These are phyloP conservation scores for Condylura cristata DNA, from an alignment of 2,113 vertebrate genomes.

Conservation along the genomic window DNA sequence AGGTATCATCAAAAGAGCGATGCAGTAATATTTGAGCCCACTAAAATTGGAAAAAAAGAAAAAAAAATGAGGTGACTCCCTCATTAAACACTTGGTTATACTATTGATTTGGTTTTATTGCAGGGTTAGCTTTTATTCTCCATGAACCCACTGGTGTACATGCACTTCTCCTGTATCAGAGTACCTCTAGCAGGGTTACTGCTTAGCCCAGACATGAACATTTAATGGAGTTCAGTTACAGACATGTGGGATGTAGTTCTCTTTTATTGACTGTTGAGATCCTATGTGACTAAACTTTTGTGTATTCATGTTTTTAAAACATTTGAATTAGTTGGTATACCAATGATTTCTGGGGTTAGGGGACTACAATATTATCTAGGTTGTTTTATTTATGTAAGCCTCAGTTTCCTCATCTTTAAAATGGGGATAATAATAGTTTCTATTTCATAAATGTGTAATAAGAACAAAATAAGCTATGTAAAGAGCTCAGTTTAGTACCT, in stretches of 20 bases:
- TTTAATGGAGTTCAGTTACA: not conserved
- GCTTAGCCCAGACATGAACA: not conserved
- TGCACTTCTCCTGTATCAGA: not conserved
- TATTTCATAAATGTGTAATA: not conserved
- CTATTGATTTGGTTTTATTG: not conserved
- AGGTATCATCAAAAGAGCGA: not conserved
- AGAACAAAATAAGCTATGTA: not conserved
- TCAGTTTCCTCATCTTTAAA: constrained; percentile 76
- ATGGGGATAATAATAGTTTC: constrained; percentile 74
- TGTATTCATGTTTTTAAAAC: constrained; percentile 60
- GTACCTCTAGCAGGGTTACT: not conserved
- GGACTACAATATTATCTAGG: not conserved
- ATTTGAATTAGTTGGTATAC: constrained; percentile 39
- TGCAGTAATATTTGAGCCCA: not conserved
- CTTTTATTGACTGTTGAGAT: constrained; percentile 36
- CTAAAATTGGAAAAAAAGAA: not conserved
- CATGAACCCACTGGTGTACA: not conserved
- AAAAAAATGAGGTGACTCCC: not conserved
- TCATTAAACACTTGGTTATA: not conserved
- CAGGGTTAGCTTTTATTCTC: not conserved
- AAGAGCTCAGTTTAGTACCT: not conserved
- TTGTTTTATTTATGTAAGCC: constrained; percentile 12
- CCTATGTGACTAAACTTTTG: constrained; percentile 25
- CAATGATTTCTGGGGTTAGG: constrained; percentile 51
- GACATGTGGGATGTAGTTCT: not conserved